Conservation (phyloP, 2,113 vertebrate species). For the Gymnocephalus cernua region DNA sequence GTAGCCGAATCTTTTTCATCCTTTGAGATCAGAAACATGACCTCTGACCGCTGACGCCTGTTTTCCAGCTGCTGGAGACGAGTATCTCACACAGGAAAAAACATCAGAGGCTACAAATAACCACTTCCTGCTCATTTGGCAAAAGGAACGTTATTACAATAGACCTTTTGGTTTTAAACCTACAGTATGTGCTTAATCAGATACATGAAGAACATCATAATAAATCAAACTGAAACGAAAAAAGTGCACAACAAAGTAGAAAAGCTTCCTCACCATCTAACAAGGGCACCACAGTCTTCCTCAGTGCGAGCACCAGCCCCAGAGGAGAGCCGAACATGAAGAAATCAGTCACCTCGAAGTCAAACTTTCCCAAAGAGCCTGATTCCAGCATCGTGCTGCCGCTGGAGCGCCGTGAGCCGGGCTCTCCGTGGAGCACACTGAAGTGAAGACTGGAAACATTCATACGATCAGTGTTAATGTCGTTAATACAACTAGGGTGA, state of each 20-base stretch:
- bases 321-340: constrained; percentile 97
- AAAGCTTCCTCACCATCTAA: constrained; percentile 86
- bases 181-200: not conserved
- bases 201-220: not conserved
- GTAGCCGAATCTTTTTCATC: not conserved
- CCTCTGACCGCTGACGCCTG: constrained; percentile 35
- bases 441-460: constrained; percentile 89
- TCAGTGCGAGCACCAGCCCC: constrained; percentile 95
- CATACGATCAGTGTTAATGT: not conserved
- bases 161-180: not conserved
- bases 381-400: constrained; percentile 93
- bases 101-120: constrained; percentile 10
- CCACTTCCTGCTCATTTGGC: constrained; percentile 14
- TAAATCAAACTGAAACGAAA: not conserved
- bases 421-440: constrained; percentile 90
- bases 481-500: not conserved
- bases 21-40: constrained; percentile 26
- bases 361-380: constrained; percentile 88
- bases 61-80: constrained; percentile 29
- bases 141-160: too few species aligned
- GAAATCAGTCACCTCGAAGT: constrained; percentile 96
- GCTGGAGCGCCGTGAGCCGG: constrained; percentile 90
- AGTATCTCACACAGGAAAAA: constrained; percentile 12
- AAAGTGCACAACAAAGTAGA: not conserved
- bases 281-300: constrained; percentile 93